Evolutionary conservation across 2,113 vertebrate species (phyloP), one percentile per base, ranked within the genome.

Genomic region (Aspidoscelis tigris): DNA sequence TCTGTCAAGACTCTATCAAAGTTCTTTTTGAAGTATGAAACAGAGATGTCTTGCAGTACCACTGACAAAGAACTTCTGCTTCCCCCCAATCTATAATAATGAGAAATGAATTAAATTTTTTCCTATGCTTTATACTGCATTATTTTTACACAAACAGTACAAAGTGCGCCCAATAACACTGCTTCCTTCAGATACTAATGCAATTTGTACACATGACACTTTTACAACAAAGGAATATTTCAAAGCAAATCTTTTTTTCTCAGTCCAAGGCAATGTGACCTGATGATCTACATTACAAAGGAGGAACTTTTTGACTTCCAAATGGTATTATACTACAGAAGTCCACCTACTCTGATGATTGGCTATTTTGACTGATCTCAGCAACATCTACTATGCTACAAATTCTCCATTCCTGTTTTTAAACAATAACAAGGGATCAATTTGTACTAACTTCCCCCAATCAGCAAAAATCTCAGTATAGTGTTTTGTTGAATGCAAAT

Each of bases 211-310:
- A 76, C 22, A 88, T 70, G 82, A 12, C n/a, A 82, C 1, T 43
- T 82, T 65, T 22, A 85, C 89, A 66, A 16, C 33, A 70, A 76
- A 68, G 26, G 24, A 79, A 79, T 33, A 69, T 44, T 16, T 20
- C 21, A 3, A 79, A n/a, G 7, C 43, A 78, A 65, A 11, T 81
- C 53, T 7, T 72, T 10, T 6, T 26, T 5, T 58, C 53, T 43
- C 26, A 33, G 11, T 43, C 14, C 16, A 26, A 33, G 11, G 16
- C 9, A 4, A 74, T 33, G 24, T 10, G 55, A 64, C 9, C 26
- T 70, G n/a, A 69, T 69, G 7, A n/a, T 74, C 24, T 82, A 44
- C 24, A 33, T 12, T 50, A 50, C 5, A 9, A 50, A 50, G 47
- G 47, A 9, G 47, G 8, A 50, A 9, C 47, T 50, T 50, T 50